A percentile compares a stretch with the other conserved stretches of the same genome.
These are phyloP conservation scores for Mylabris phalerata DNA, from an alignment of 1,140 invertebrate genomes.

Conservation along the genomic window DNA sequence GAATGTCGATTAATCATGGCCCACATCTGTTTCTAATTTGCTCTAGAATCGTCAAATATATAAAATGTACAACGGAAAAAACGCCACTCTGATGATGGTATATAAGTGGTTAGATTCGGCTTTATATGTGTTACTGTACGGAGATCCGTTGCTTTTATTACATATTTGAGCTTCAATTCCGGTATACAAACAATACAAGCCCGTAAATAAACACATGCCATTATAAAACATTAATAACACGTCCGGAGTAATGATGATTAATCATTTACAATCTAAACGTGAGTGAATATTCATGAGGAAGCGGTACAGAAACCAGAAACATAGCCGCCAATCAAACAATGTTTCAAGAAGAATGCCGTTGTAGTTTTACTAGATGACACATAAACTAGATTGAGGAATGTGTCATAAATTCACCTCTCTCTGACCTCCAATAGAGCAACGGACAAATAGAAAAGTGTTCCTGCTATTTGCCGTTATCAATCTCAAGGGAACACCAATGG, in stretches of 20 bases:
- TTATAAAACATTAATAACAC: slow-evolving; percentile 38
- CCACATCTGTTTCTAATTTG: slow-evolving; percentile 12
- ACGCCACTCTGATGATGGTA: too few relatives aligned
- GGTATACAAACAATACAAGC: slow-evolving; percentile 30
- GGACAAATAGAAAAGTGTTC: slow-evolving; percentile 11
- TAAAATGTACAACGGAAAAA: too few relatives aligned
- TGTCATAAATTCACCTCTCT: neutral
- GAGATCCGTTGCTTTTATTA: too few relatives aligned
- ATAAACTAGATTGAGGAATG: neutral
- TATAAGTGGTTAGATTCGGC: too few relatives aligned
- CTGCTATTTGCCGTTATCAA: slow-evolving; percentile 14
- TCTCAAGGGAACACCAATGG: neutral
- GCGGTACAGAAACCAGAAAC: slow-evolving; percentile 16
- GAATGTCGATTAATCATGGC: slow-evolving; percentile 8
- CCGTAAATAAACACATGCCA: slow-evolving; percentile 36
- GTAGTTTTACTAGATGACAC: neutral
- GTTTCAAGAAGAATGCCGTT: too few relatives aligned
- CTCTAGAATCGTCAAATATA: too few relatives aligned
- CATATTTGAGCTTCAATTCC: slow-evolving; percentile 23
- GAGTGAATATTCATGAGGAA: slow-evolving; percentile 39
- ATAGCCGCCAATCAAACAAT: neutral
- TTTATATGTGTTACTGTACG: too few relatives aligned
- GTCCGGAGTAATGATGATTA: slow-evolving; percentile 40
- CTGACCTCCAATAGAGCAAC: slow-evolving; percentile 1
- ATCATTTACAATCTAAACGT: slow-evolving; percentile 36